Evolutionary conservation across 2,888 invertebrate species (phyloP), one percentile per base, ranked within the genome.

Genomic region (Melipona bicolor): DNA sequence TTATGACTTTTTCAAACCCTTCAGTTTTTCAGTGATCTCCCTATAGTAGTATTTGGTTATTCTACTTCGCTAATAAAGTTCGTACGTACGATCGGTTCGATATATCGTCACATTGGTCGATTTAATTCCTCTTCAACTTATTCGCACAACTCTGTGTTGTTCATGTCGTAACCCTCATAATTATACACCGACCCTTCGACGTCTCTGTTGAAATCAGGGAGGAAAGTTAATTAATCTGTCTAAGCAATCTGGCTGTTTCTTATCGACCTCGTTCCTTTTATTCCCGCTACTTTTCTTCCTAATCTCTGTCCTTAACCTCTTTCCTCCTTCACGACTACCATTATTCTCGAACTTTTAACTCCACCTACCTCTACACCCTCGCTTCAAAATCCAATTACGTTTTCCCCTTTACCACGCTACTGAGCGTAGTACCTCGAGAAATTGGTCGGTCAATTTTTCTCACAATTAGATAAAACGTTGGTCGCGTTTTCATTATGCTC

Each of bases 161-260:
- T 49, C 4, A 11, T 21, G 24, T 61, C 69, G 17, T 27, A 17
- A 19, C 27, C 73, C 36, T 49, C 74, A 9, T 77, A 77, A 84
- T 84, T 81, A 84, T 77, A 77, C 67, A 62, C 27, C 54, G 54
- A 59, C n/a, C 65, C 59, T 21, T 68, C 70, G 36, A 84, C 54
- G 77, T 80, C 82, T 86, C 80, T 83, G 82, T 86, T 85, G 83
- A 80, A 50, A 62, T 61, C 49, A 21, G 62, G 2, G 54, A 17
- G 61, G 68, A 75, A 75, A 79, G 81, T 86, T 84, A 87, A 88
- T 87, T 84, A 85, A 76, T 49, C 61, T 15, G 36, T 36, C 36
- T 9, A 9, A 43, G 43, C 43, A 43, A 43, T 43, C 43, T 43
- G 43, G 43, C 1, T 43, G 43, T 2, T 43, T 43, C 43, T 43